Conservation (phyloP, 2,888 invertebrate genomes). For the Lepidocyrtinus sp. region DNA sequence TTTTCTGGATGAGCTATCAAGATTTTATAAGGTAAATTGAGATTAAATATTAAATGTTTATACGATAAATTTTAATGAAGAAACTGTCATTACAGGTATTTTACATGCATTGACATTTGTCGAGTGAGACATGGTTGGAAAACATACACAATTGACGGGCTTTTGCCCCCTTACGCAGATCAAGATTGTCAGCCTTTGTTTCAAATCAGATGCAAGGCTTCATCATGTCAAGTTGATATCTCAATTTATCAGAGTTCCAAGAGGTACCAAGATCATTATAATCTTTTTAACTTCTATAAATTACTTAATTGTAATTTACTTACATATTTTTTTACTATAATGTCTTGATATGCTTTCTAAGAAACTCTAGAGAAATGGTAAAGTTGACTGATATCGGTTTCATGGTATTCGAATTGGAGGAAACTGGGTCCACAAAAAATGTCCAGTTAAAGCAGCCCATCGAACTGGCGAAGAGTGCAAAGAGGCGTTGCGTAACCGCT, state of each 20-base stretch:
- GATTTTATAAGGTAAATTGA: constrained; percentile 85
- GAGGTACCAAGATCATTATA: constrained; percentile 13
- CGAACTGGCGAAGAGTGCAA: constrained; percentile 14
- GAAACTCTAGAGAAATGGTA: constrained; percentile 30
- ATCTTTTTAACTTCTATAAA: no score
- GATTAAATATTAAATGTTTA: background rate
- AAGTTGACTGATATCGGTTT: constrained; percentile 47
- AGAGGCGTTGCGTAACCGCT: constrained; percentile 27
- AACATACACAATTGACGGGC: constrained; percentile 24
- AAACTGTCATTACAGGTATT: constrained; percentile 78
- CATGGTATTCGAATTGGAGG: constrained; percentile 25
- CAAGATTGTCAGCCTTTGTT: constrained; percentile 49
- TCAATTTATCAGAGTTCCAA: constrained; percentile 45
- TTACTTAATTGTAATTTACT: no score
- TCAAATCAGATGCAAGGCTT: constrained; percentile 11
- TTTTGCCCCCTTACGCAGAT: constrained; percentile 45
- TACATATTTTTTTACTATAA: no score
- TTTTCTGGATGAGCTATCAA: constrained; percentile 97
- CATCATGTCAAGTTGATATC: constrained; percentile 47
- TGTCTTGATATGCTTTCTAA: constrained; percentile 1
- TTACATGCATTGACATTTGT: constrained; percentile 98
- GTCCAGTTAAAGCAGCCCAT: constrained; percentile 23
- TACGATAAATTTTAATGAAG: background rate
- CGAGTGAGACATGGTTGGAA: constrained; percentile 77
- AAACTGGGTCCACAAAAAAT: background rate